Conservation (phyloP, 2,113 vertebrate genomes). For the Acanthisitta chloris region DNA sequence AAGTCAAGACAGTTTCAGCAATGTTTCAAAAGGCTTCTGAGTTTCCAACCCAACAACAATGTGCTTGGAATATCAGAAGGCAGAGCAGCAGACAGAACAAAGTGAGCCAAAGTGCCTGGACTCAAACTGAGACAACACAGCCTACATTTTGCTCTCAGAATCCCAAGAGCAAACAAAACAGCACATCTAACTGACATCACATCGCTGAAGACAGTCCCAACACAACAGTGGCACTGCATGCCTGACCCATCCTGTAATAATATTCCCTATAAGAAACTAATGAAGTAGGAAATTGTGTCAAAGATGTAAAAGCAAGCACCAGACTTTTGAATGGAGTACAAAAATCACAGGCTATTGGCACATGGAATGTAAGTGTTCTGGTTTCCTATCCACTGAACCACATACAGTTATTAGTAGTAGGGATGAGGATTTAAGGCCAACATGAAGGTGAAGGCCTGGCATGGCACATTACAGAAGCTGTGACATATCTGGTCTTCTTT, state of each 20-base stretch:
- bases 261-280: not conserved
- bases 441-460: not conserved
- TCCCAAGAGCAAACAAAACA: not conserved
- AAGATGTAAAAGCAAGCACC: not conserved
- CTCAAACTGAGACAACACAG: not conserved
- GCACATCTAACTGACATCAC: not conserved
- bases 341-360: not conserved
- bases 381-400: not conserved
- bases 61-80: not conserved
- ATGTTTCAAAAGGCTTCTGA: not conserved
- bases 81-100: not conserved
- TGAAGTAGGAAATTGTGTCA: not conserved
- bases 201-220: not conserved
- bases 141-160: not conserved
- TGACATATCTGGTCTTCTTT: not conserved
- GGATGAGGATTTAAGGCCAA: not conserved
- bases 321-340: not conserved
- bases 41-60: not conserved
- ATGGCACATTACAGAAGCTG: not conserved
- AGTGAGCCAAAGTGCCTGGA: not conserved
- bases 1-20: not conserved
- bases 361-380: not conserved
- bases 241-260: not conserved
- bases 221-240: not conserved
- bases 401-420: not conserved